Percentiles rank a stretch among this genome's conserved stretches.
Conservation (phyloP, 2,888 invertebrate species). For the Diaperis boleti region DNA sequence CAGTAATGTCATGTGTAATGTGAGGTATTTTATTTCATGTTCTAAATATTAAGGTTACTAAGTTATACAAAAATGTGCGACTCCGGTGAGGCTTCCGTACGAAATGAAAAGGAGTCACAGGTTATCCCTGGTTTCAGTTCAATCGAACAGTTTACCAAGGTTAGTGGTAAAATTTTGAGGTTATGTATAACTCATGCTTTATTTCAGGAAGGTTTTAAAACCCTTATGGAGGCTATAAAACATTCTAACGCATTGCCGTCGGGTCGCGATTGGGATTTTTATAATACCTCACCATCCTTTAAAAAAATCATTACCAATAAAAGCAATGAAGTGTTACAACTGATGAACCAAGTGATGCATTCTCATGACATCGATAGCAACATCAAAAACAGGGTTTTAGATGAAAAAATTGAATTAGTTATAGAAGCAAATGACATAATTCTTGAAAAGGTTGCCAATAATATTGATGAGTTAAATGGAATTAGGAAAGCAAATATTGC, state of each 20-base stretch:
- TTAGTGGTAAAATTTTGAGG: constrained; percentile 42
- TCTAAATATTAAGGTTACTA: too few species aligned
- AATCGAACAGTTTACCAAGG: constrained; percentile 64
- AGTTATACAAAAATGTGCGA: constrained; percentile 35
- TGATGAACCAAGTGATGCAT: constrained; percentile 71
- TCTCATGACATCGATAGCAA: constrained; percentile 71
- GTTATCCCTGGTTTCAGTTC: constrained; percentile 59
- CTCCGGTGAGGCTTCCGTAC: not conserved
- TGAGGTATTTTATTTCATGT: too few species aligned
- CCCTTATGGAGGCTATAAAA: constrained; percentile 77
- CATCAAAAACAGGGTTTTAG: constrained; percentile 70
- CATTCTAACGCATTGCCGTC: constrained; percentile 79
- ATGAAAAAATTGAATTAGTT: constrained; percentile 81
- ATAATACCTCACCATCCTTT: constrained; percentile 82
- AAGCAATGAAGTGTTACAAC: constrained; percentile 73
- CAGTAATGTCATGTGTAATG: constrained; percentile 1
- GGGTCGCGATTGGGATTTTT: constrained; percentile 79
- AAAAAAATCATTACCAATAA: constrained; percentile 74
- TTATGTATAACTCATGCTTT: not conserved
- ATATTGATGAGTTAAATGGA: constrained; percentile 77
- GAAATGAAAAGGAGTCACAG: constrained; percentile 42
- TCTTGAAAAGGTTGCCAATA: constrained; percentile 82
- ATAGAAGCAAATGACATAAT: constrained; percentile 87
- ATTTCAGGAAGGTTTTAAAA: constrained; percentile 74
- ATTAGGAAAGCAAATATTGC: constrained; percentile 69